Percentiles rank a stretch among this genome's conserved stretches.
These are phyloP conservation scores for Epizoanthus ramosus DNA, from an alignment of 92 coral and sea anemone genomes.

Conservation along the genomic window DNA sequence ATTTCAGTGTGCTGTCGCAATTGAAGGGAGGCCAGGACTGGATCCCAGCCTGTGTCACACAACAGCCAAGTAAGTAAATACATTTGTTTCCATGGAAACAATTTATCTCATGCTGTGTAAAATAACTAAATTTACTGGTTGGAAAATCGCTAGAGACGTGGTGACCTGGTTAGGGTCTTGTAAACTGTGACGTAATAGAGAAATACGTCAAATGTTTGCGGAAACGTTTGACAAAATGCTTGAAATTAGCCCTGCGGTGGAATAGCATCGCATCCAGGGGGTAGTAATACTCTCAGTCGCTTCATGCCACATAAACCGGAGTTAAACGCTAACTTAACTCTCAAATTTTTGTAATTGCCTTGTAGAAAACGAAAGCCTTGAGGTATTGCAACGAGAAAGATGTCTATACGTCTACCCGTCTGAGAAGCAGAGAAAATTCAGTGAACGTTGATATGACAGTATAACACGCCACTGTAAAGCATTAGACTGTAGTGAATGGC, in stretches of 20 bases:
- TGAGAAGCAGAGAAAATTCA: background rate
- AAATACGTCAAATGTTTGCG: no score
- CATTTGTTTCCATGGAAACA: background rate
- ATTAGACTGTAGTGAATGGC: no score
- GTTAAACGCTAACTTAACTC: background rate
- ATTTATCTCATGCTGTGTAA: no score
- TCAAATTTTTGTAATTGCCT: background rate
- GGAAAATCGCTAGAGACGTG: no score
- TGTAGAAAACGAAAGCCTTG: conserved; percentile 47
- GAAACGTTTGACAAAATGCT: no score
- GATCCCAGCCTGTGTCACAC: conserved; percentile 81
- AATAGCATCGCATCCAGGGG: no score
- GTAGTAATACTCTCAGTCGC: conserved; percentile 20
- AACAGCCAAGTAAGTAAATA: conserved; percentile 77
- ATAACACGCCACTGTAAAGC: no score
- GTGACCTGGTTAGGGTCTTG: no score
- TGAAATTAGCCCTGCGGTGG: no score
- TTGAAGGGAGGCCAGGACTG: conserved; percentile 88
- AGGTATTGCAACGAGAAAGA: background rate
- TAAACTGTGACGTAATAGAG: no score
- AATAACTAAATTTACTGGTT: background rate
- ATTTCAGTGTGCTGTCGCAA: conserved; percentile 86
- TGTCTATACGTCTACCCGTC: background rate
- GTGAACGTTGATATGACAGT: no score
- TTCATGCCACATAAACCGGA: conserved; percentile 47